phyloP scores from a whole-genome alignment of 2,797 vertebrate genomes.

The Micropoecilia bifurca region DNA sequence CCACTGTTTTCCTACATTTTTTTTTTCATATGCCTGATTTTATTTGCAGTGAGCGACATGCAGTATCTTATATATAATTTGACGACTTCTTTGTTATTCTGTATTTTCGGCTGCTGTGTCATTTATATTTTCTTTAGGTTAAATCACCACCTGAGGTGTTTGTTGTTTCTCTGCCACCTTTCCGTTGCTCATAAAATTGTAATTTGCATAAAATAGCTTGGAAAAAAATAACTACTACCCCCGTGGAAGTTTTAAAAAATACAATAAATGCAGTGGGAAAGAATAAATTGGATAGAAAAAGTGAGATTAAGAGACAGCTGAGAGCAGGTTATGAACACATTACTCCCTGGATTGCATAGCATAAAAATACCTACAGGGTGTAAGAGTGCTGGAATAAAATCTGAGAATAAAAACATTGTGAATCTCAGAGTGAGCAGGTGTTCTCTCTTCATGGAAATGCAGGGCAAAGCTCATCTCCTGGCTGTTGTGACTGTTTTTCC shows the following conservation, averaged over 20 bases:
- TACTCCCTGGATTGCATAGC: neutral
- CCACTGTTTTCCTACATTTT: neutral
- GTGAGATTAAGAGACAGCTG: neutral
- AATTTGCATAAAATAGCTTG: neutral
- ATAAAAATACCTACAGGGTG: neutral
- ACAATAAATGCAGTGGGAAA: neutral
- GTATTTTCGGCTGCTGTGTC: neutral
- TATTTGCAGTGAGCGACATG: neutral
- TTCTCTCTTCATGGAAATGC: neutral
- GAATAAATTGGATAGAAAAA: neutral
- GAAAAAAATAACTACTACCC: neutral
- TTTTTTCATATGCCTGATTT: neutral
- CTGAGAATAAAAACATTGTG: neutral
- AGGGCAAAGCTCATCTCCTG: neutral
- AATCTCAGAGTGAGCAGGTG: neutral
- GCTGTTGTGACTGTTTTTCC: neutral
- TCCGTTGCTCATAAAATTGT: neutral
- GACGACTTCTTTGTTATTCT: neutral
- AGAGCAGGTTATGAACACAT: neutral
- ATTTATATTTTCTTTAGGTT: neutral
- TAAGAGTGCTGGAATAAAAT: neutral
- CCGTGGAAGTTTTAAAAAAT: neutral
- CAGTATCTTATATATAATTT: neutral
- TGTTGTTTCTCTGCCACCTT: neutral
- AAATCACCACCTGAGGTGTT: neutral